Base-by-base conservation (phyloP, 1,140 invertebrate genomes). In the Sarcophaga peregrina region DNA sequence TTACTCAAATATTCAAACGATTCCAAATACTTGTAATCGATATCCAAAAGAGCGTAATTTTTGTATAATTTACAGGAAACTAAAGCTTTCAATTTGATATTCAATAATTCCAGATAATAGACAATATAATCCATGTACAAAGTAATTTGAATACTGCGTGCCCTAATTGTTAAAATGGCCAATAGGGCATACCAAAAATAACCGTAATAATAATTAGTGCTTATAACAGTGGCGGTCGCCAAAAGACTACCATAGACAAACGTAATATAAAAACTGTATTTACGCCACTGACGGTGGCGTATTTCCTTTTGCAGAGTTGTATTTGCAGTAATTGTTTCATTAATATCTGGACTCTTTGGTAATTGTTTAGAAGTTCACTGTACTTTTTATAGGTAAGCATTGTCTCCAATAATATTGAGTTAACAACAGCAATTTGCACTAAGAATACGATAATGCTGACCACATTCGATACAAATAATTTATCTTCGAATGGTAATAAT, bases 151-250 rank as follows among this genome's bases (percentile, higher is more conserved):
- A 87, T 73, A 13, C 83, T 85, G 50, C 88, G 86, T 17, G 82
- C 82, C 0, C 87, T 84, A 6, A 82, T 84, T 17, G 86, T 82
- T 3, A 87, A 5, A 0, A 85, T 15, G 0, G 84, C 68, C 11
- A 52, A 3, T 0, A 88, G 9, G 4, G 87, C 87, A 62, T 85
- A 82, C 86, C 86, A 86, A 52, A 87, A 88, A 72, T 84, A 87
- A 8, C 84, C 54, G 45, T 85, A 54, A 72, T 85, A 85, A 6
- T 52, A 15, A 5, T 46, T 68, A 8, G 68, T 5, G 7, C 4
- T 17, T 68, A 72, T 68, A 5, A 68, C 15, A 8, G n/a, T 37
- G 8, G 48, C 68, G 0, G 54, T 25, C 3, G 15, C 13, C 5
- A 72, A 1, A 5, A 62, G n/a, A 62, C 80, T 68, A 15, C 80